Conservation (phyloP, 2,113 vertebrate genomes). For the Salvelinus sp. region DNA sequence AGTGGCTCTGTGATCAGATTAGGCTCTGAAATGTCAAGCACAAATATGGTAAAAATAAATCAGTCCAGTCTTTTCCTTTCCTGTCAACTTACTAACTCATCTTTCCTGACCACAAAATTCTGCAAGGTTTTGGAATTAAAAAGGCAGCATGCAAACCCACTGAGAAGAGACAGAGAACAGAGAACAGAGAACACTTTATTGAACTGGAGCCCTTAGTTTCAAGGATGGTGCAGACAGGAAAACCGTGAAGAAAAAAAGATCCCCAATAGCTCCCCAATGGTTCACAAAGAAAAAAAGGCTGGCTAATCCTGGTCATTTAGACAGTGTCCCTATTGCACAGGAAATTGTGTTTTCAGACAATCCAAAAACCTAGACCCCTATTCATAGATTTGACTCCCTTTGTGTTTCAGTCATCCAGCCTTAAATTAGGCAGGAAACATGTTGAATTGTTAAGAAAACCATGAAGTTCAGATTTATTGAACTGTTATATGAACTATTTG, state of each 20-base stretch:
- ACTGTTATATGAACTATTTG: neutral
- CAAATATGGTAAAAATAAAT: neutral
- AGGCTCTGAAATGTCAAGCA: neutral
- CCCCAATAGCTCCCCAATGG: neutral
- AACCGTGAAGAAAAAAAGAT: neutral
- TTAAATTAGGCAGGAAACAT: no score
- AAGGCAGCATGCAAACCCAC: conserved; percentile 1
- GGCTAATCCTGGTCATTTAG: neutral
- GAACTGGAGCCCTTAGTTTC: neutral
- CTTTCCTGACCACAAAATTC: neutral
- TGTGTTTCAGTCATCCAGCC: neutral
- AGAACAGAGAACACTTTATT: neutral
- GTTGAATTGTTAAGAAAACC: neutral
- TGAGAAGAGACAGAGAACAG: neutral
- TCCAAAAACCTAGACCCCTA: neutral
- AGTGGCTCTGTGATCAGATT: conserved; percentile 3
- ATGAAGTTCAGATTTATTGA: neutral
- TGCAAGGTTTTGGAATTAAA: neutral
- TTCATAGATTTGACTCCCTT: neutral
- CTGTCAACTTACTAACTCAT: neutral
- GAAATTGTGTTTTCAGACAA: neutral
- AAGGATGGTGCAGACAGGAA: neutral
- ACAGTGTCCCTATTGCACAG: neutral
- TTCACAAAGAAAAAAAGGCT: neutral
- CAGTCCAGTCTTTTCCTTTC: neutral